These are phyloP conservation scores for Tiaroga cobitis DNA, from an alignment of 2,797 vertebrate species.

Conservation along the genomic window DNA sequence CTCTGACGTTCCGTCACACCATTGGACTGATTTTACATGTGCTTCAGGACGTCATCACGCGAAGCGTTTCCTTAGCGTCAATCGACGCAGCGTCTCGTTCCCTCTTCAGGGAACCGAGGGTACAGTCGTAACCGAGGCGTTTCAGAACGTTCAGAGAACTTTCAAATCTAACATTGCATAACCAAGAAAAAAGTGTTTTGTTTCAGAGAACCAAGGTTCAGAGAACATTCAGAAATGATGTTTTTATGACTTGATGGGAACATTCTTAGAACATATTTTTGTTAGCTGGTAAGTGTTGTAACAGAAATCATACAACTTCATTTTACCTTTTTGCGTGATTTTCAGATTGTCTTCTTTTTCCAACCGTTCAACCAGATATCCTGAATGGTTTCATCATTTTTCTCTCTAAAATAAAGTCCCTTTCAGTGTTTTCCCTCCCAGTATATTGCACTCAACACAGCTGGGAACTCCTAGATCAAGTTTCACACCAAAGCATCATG, in stretches of 20 bases:
- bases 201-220: no score
- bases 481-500: slow-evolving; percentile 24
- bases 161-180: not conserved
- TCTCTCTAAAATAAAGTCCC: slow-evolving; percentile 10
- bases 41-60: no score
- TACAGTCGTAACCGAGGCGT: no score
- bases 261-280: not conserved
- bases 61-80: no score
- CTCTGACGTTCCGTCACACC: no score
- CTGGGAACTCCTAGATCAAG: slow-evolving; percentile 34
- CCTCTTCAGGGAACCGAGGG: no score
- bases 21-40: no score
- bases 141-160: not conserved
- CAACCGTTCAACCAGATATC: not conserved
- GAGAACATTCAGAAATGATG: not conserved
- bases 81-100: no score
- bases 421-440: not conserved
- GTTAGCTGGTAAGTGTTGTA: not conserved
- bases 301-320: not conserved
- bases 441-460: slow-evolving; percentile 4
- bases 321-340: not conserved
- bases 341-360: not conserved
- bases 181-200: not conserved
- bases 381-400: not conserved
- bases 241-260: not conserved